Conservation (phyloP, 2,113 vertebrate genomes). For the Todiramphus chloris region DNA sequence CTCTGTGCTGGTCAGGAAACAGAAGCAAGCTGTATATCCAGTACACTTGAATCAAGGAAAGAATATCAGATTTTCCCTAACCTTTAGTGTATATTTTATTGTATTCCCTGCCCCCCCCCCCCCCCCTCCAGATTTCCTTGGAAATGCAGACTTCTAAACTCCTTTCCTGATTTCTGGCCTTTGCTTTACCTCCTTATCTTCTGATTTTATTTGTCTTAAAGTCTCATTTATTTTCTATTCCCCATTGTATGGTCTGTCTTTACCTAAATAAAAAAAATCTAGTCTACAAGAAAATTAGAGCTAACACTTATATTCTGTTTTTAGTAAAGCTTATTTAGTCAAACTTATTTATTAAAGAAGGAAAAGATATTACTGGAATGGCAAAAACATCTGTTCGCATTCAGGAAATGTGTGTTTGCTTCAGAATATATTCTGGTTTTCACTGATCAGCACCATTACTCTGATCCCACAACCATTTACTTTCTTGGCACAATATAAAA, state of each 20-base stretch:
- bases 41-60: neutral
- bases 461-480: neutral
- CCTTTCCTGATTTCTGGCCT: neutral
- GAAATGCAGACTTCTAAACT: neutral
- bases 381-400: neutral
- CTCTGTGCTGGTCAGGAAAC: fast-evolving
- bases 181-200: neutral
- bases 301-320: neutral
- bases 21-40: neutral
- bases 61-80: neutral
- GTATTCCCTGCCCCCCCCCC: no score
- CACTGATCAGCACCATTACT: neutral
- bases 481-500: neutral
- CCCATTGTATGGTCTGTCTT: neutral
- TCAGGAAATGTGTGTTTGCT: neutral
- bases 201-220: neutral
- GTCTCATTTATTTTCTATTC: neutral
- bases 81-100: neutral
- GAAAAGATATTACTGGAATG: neutral
- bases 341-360: neutral
- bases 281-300: neutral
- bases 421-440: neutral
- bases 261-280: neutral
- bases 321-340: neutral
- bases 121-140: neutral